phyloP scores from a whole-genome alignment of 1,140 invertebrate genomes.

The Microvelia longipes region DNA sequence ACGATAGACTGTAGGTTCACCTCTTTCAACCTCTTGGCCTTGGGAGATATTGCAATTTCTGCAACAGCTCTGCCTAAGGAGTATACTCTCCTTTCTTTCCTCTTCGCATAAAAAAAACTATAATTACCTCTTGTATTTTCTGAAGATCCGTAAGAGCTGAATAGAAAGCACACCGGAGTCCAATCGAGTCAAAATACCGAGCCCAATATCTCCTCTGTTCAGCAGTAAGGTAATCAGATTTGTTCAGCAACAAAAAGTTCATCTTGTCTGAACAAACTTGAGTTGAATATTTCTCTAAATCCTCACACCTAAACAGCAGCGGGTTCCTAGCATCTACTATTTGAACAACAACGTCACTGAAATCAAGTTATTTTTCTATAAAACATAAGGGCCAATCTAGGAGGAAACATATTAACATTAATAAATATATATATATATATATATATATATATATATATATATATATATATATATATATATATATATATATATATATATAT shows the following conservation, averaged over 20 bases:
- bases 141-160: constrained; percentile 42
- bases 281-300: constrained; percentile 85
- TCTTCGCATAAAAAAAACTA: too few relatives aligned
- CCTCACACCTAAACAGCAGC: constrained; percentile 79
- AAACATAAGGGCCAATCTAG: not conserved
- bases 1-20: too few relatives aligned
- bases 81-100: too few relatives aligned
- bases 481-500: too few relatives aligned
- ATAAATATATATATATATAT: not conserved
- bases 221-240: constrained; percentile 82
- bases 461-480: too few relatives aligned
- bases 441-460: not conserved
- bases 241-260: constrained; percentile 84
- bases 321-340: constrained; percentile 96
- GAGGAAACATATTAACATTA: not conserved
- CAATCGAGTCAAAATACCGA: constrained; percentile 59
- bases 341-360: constrained; percentile 83
- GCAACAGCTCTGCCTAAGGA: too few relatives aligned
- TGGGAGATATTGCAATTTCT: too few relatives aligned
- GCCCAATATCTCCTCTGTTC: constrained; percentile 73
- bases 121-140: not conserved
- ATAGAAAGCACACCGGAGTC: constrained; percentile 63
- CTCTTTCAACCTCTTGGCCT: too few relatives aligned
- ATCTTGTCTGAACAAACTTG: constrained; percentile 63
- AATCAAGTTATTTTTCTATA: constrained; percentile 11